Percentiles rank a stretch among this genome's conserved stretches.
Evolutionary conservation across 92 coral and sea anemone species (phyloP).

Genomic region (Palythoa heliodiscus): DNA sequence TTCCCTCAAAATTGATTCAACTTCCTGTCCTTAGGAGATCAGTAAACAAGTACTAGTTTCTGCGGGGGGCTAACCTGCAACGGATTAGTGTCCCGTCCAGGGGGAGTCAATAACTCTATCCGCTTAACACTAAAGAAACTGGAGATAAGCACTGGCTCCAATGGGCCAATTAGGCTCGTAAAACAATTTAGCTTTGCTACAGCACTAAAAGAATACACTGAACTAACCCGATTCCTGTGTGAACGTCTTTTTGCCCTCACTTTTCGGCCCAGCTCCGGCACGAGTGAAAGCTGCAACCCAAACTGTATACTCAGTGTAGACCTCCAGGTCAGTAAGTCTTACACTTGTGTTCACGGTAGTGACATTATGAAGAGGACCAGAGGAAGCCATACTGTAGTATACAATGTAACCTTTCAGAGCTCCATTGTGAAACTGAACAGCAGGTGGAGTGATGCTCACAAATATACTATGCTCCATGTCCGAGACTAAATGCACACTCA

Average conservation of each 20-base stretch:
- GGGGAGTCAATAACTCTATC: too few relatives aligned
- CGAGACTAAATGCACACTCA: slow-evolving; percentile 57
- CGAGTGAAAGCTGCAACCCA: slow-evolving; percentile 72
- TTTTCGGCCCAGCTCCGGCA: slow-evolving; percentile 73
- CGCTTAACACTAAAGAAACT: too few relatives aligned
- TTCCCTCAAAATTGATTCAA: too few relatives aligned
- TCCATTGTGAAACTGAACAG: slow-evolving; percentile 70
- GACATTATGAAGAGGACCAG: slow-evolving; percentile 36
- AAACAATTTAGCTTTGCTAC: too few relatives aligned
- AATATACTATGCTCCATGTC: slow-evolving; percentile 61
- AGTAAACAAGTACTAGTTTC: too few relatives aligned
- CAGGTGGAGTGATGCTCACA: slow-evolving; percentile 68
- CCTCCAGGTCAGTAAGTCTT: slow-evolving; percentile 59
- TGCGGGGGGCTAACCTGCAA: too few relatives aligned
- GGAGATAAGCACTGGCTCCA: too few relatives aligned
- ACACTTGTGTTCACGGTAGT: slow-evolving; percentile 50
- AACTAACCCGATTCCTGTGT: slow-evolving; percentile 86
- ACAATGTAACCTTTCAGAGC: slow-evolving; percentile 70
- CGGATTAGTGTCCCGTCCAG: too few relatives aligned
- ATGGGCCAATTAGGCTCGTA: too few relatives aligned
- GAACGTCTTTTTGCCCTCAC: slow-evolving; percentile 43
- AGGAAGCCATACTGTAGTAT: slow-evolving; percentile 59
- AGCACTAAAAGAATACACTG: too few relatives aligned
- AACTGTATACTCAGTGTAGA: slow-evolving; percentile 70
- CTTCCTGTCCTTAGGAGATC: too few relatives aligned